Conservation (phyloP, 2,113 vertebrate genomes). For the Sceloporus tristichus region DNA sequence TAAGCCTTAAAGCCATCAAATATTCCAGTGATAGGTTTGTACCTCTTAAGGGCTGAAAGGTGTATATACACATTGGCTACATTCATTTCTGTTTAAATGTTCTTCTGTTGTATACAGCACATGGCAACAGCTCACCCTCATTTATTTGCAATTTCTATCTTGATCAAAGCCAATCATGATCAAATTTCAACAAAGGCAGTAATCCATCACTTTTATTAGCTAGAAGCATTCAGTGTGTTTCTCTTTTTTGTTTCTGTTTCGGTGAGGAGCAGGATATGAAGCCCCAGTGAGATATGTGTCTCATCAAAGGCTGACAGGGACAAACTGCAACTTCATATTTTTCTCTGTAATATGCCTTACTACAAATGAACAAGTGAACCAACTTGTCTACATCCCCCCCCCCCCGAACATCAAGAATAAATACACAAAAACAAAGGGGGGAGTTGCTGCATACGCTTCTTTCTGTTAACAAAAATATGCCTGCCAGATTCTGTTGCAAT, state of each 20-base stretch:
- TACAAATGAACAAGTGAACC: neutral
- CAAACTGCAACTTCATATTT: neutral
- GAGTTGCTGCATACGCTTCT: neutral
- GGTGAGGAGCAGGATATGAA: neutral
- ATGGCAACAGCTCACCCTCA: neutral
- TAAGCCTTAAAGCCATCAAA: neutral
- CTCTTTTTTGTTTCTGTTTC: neutral
- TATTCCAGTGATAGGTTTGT: neutral
- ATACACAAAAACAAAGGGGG: neutral
- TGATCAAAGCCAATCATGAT: neutral
- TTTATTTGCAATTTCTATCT: conserved; percentile 13
- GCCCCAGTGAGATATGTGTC: neutral
- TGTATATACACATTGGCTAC: neutral
- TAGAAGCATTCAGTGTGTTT: neutral
- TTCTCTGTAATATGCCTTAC: accelerated
- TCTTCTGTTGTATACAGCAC: neutral
- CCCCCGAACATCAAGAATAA: neutral
- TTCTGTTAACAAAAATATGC: conserved; percentile 1
- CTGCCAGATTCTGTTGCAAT: conserved; percentile 7
- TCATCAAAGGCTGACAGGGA: accelerated
- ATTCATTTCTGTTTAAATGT: neutral
- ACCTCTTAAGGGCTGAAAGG: neutral
- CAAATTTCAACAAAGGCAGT: neutral
- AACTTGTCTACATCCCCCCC: neutral
- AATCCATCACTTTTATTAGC: neutral